These are phyloP conservation scores for Notiomystis cincta DNA, from an alignment of 2,113 vertebrate genomes.

Conservation along the genomic window DNA sequence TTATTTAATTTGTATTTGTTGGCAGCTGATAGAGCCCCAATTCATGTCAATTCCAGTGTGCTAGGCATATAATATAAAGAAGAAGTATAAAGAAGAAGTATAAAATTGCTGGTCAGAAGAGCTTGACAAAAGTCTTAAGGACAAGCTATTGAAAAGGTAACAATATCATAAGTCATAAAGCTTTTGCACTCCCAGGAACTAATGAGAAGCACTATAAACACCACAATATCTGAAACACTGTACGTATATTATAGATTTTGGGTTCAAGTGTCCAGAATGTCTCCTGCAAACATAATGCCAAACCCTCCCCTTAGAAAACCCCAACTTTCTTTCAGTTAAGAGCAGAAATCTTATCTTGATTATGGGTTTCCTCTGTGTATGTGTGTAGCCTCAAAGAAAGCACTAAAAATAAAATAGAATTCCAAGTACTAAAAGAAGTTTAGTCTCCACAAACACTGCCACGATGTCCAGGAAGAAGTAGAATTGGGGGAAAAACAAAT, in stretches of 20 bases:
- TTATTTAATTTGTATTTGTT: constrained; percentile 24
- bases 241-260: neutral
- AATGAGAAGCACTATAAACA: neutral
- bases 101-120: neutral
- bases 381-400: neutral
- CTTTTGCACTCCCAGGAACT: neutral
- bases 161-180: neutral
- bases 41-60: neutral
- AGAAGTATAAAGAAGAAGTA: neutral
- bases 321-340: neutral
- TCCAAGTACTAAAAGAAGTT: neutral
- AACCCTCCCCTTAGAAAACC: neutral
- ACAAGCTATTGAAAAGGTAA: neutral
- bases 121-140: constrained; percentile 16
- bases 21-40: constrained; percentile 6
- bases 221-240: neutral
- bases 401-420: neutral
- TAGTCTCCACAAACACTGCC: neutral
- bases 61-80: no score
- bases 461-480: neutral
- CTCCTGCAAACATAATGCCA: neutral
- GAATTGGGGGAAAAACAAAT: neutral
- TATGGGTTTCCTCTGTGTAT: accelerated
- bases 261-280: neutral
- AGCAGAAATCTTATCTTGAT: neutral